Evolutionary conservation across 1,140 invertebrate genomes (phyloP).

Genomic region (Drosophila elegans): DNA sequence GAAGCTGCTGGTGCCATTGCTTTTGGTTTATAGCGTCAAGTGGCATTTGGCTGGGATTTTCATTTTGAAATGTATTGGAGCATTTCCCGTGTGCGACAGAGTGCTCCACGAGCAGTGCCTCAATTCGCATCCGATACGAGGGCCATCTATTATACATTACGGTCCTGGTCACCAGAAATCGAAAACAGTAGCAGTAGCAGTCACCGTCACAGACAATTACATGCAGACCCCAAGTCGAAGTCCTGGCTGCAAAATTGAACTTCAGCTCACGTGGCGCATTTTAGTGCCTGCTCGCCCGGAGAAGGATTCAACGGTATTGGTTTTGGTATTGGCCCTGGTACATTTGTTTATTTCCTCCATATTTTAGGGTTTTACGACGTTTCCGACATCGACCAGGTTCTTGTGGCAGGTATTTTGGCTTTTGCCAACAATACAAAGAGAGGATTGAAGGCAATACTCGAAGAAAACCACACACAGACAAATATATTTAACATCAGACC

Average conservation of each 20-base stretch:
- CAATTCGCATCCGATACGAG: conserved; percentile 72
- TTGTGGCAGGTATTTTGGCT: conserved; percentile 74
- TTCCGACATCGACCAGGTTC: conserved; percentile 74
- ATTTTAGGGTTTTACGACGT: conserved; percentile 79
- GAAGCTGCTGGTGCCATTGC: conserved; percentile 28
- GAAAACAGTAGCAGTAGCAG: conserved; percentile 18
- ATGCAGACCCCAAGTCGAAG: conserved; percentile 50
- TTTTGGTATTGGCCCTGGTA: conserved; percentile 55
- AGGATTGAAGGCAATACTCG: background rate
- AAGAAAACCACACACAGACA: conserved; percentile 11
- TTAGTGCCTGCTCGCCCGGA: conserved; percentile 59
- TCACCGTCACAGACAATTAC: conserved; percentile 77
- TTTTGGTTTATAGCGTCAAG: conserved; percentile 82
- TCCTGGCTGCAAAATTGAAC: conserved; percentile 64
- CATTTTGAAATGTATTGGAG: conserved; percentile 78
- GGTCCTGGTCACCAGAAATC: conserved; percentile 43
- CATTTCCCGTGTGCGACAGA: conserved; percentile 28
- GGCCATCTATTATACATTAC: conserved; percentile 80
- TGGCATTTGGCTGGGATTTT: conserved; percentile 81
- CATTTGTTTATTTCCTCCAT: conserved; percentile 83
- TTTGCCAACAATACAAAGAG: conserved; percentile 31
- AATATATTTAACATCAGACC: background rate
- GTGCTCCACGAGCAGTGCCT: conserved; percentile 52
- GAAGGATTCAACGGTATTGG: conserved; percentile 30
- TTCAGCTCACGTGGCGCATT: conserved; percentile 80